Evolutionary conservation across 2,797 vertebrate species (phyloP), one percentile per base, ranked within the genome.

Genomic region (Mastacembelus armatus): DNA sequence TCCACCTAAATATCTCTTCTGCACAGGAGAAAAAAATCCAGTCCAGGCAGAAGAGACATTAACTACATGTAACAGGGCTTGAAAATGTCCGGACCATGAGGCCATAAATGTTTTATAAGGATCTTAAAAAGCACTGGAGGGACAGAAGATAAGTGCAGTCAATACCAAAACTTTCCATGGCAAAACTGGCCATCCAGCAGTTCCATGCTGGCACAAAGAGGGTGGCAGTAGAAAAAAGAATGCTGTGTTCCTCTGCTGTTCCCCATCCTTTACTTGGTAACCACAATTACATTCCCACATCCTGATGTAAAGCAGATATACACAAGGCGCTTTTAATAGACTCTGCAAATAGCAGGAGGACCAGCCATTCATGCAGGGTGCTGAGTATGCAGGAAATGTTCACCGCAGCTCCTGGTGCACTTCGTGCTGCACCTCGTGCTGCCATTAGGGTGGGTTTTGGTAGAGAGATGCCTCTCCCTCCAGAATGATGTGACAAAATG

Each of bases 241-340:
- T 32, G 61, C 61, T 66, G 67, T 65, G 62, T 42, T 80, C 59
- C 69, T 76, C 49, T 21, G 56, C 66, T 78, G 58, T 72, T 82
- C 60, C 39, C 42, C 33, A 50, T 74, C 69, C 60, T 75, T 79
- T 73, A 45, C 68, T 73, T 66, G 65, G 76, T 65, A 67, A 78
- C 72, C 36, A 48, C 89, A 87, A 87, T 88, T 90, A 85, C 44
- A 65, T 67, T 71, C 70, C 66, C 82, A 80, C 85, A 80, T 81
- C 81, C 79, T 85, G 82, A 85, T 83, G 73, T 51, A 63, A 74
- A 71, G 84, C 86, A 86, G 74, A 80, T 78, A 66, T 63, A 51
- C 71, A 78, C 62, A 63, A 30, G 73, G 52, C 72, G 76, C 29
- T 54, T 84, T 85, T 85, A 88, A 88, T 75, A 85, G 78, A 68